Evolutionary conservation across 2,888 invertebrate species (phyloP).

Genomic region (Sesamia inferens): DNA sequence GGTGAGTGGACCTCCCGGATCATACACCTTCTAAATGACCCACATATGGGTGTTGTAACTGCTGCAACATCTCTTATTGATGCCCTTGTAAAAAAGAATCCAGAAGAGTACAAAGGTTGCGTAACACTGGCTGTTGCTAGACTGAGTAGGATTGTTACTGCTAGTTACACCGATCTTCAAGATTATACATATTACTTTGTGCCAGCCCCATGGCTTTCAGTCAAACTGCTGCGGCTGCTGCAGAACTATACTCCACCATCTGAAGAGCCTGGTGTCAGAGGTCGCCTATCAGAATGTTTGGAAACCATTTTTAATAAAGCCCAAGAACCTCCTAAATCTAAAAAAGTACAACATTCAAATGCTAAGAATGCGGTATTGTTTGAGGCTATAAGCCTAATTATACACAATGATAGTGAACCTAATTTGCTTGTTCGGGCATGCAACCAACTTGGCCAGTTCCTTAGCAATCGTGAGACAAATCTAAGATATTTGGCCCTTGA

Average conservation of each 20-base stretch:
- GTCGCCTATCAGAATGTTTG: slow-evolving; percentile 98
- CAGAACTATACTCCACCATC: slow-evolving; percentile 99
- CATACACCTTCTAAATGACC: slow-evolving; percentile 99
- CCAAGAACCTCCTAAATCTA: slow-evolving; percentile 99
- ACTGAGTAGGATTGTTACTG: slow-evolving; percentile 99
- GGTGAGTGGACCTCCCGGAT: slow-evolving; percentile 99
- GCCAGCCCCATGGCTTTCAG: slow-evolving; percentile 99
- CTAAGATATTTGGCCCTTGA: slow-evolving; percentile 99
- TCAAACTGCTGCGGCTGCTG: slow-evolving; percentile 97
- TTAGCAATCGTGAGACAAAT: slow-evolving; percentile 99
- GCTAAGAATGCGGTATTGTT: slow-evolving; percentile 99
- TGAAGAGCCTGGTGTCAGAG: slow-evolving; percentile 98
- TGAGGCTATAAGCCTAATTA: slow-evolving; percentile 99
- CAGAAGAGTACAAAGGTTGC: slow-evolving; percentile 99
- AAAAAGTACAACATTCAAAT: slow-evolving; percentile 99
- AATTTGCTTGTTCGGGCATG: slow-evolving; percentile 99
- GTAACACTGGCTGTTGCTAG: slow-evolving; percentile 99
- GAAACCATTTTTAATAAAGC: slow-evolving; percentile 99
- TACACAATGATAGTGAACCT: slow-evolving; percentile 99
- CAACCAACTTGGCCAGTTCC: slow-evolving; percentile 99
- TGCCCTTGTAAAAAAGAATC: slow-evolving; percentile 99
- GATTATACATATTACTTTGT: slow-evolving; percentile 99
- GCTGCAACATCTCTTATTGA: slow-evolving; percentile 99
- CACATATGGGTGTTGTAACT: slow-evolving; percentile 99
- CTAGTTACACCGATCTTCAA: slow-evolving; percentile 99